Evolutionary conservation across 2,888 invertebrate genomes (phyloP).

Genomic region (Rhagonycha lutea): DNA sequence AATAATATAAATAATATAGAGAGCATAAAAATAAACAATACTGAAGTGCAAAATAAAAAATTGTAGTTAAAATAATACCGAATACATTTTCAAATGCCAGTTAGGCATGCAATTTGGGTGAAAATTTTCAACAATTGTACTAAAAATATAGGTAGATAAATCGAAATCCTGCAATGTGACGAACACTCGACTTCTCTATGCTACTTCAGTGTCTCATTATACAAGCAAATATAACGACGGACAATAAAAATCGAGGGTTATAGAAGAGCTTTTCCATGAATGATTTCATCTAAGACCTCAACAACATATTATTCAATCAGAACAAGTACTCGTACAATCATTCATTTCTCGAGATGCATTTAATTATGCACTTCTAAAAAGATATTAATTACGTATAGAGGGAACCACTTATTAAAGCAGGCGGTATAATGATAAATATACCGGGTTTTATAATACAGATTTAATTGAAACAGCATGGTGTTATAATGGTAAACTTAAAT

Average conservation of each 20-base stretch:
- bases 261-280: constrained; percentile 31
- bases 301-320: constrained; percentile 7
- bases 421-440: too few species aligned
- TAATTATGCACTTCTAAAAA: not conserved
- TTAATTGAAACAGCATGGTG: too few species aligned
- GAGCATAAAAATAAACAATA: not conserved
- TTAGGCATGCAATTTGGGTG: not conserved
- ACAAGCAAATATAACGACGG: constrained; percentile 40
- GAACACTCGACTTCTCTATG: constrained; percentile 38
- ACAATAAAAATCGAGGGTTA: constrained; percentile 37
- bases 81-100: not conserved
- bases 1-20: not conserved
- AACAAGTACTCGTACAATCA: not conserved
- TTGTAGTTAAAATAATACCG: not conserved
- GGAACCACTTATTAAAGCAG: too few species aligned
- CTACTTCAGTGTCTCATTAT: constrained; percentile 41
- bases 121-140: not conserved
- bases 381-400: too few species aligned
- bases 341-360: not conserved
- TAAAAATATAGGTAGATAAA: constrained; percentile 12
- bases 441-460: too few species aligned
- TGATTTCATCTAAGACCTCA: constrained; percentile 18
- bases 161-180: constrained; percentile 35
- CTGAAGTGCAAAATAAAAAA: not conserved
- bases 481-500: too few species aligned